Base-by-base conservation (phyloP, 2,113 vertebrate genomes). In the Vulpes vulpes region DNA sequence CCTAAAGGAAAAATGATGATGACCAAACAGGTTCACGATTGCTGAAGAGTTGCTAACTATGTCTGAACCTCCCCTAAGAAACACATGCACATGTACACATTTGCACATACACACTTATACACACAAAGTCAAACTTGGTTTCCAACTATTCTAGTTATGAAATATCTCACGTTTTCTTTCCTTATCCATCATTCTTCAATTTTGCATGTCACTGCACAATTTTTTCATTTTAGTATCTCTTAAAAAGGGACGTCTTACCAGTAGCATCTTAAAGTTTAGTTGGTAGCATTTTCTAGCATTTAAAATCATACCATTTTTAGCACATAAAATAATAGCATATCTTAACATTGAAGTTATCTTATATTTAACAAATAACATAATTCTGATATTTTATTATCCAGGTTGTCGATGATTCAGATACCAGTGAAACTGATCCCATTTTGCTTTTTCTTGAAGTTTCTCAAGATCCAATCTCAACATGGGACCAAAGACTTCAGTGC, bases 11-110 rank as follows among this genome's bases (percentile, higher is more conserved):
- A 83, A 88, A 17, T 83, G 83, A 95, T 30, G 23, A 32, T 74
- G 71, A 27, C 23, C 76, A 95, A 95, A 82, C 32, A 69, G 30
- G 4, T 64, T n/a, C 2, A 2, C 17, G 64, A 57, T 11, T 0
- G 0, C 71, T n/a, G 53, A 94, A 76, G 91, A 65, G 25, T 3
- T 78, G 10, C 19, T n/a, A 91, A 73, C 35, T 78, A n/a, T 57
- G 57, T 67, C 91, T 84, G 90, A 67, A 62, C 10, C 19, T 2
- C 76, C 30, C 17, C 30, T 32, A 84, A 8, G 32, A 49, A 27
- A 94, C 49, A 74, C 3, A 11, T 1, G 27, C 7, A 4, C 3
- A 3, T n/a, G 38, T 25, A 38, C 1, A 1, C 0, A 2, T 0
- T 1, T 17, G 43, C 7, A 3, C 23, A 5, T 5, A 12, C 82